Evolutionary conservation across 1,140 invertebrate species (phyloP), one percentile per base, ranked within the genome.

Genomic region (Drosophila parabipectinata): DNA sequence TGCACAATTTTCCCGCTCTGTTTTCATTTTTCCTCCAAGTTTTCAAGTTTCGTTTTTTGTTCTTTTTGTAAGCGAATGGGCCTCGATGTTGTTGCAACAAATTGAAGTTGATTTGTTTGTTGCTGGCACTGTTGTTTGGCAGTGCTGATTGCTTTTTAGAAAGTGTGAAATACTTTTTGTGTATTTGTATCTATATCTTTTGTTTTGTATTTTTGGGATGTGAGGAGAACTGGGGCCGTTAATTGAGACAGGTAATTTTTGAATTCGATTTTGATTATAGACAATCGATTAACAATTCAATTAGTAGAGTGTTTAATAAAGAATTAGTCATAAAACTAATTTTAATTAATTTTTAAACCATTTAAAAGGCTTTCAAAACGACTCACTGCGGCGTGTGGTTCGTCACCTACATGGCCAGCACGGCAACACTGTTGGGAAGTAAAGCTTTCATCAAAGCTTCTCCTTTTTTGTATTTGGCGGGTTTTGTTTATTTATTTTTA

Each of bases 91-190:
- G 53, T 67, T 85, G 41, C 64, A 80, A 84, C 80, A 77, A 84
- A 85, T 79, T 84, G 80, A 77, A 72, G 80, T 84, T 84, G 77
- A 79, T 84, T 79, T 84, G 66, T 84, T 72, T 83, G 76, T 56
- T 78, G 66, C 34, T 53, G 48, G 32, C 56, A 48, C 45, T 74
- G 68, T 64, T 78, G 64, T 64, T 72, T 32, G 67, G 39, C 34
- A 28, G 53, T 63, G 78, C 44, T 81, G 80, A 84, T 83, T 83
- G 80, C 56, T 77, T 77, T 84, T 85, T 85, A 72, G 81, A 85
- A 85, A 85, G 81, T 85, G 81, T 74, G 55, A 84, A 84, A 85
- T 58, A 81, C 44, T 72, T 63, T 34, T 61, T 62, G 52, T 69
- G 64, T 56, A 15, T 62, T 56, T 63, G 72, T 64, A 67, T 53